phyloP scores from a whole-genome alignment of 2,888 invertebrate species.

The Nemotelus nigrinus region DNA sequence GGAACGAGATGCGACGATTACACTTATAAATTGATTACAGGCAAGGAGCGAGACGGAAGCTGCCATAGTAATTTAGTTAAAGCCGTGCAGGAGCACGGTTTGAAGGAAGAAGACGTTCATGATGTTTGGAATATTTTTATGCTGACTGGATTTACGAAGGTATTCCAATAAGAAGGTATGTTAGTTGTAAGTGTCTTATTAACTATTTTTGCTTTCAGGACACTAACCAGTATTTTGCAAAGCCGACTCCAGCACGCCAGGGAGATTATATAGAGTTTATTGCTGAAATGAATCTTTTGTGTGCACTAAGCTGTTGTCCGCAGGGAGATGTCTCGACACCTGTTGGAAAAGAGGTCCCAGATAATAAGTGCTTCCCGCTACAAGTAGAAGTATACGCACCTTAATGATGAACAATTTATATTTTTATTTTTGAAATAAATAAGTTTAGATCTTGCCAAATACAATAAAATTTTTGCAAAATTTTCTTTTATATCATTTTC shows the following conservation, averaged over 20 bases:
- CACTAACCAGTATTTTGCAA: slow-evolving; percentile 67
- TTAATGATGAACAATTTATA: not conserved
- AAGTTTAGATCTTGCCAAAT: not conserved
- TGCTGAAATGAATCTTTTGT: slow-evolving; percentile 66
- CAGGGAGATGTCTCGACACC: slow-evolving; percentile 66
- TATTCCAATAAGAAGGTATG: slow-evolving; percentile 40
- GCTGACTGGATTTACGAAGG: slow-evolving; percentile 66
- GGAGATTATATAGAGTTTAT: slow-evolving; percentile 67
- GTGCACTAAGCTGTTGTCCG: slow-evolving; percentile 65
- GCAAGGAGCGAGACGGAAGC: slow-evolving; percentile 62
- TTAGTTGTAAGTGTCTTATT: not conserved
- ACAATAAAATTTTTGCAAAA: not conserved
- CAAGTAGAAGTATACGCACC: slow-evolving; percentile 60
- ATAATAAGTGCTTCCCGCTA: slow-evolving; percentile 63
- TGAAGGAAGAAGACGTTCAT: slow-evolving; percentile 66
- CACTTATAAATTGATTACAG: slow-evolving; percentile 66
- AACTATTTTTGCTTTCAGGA: slow-evolving; percentile 55
- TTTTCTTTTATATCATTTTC: not conserved
- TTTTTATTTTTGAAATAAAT: not conserved
- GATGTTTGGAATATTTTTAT: slow-evolving; percentile 68
- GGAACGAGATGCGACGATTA: slow-evolving; percentile 67
- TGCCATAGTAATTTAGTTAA: slow-evolving; percentile 65
- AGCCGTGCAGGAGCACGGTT: slow-evolving; percentile 62
- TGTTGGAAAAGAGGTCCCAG: slow-evolving; percentile 63
- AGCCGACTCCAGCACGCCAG: slow-evolving; percentile 65